These are phyloP conservation scores for Peromyscus melanophrys DNA, from an alignment of 2,797 vertebrate species.

Conservation along the genomic window DNA sequence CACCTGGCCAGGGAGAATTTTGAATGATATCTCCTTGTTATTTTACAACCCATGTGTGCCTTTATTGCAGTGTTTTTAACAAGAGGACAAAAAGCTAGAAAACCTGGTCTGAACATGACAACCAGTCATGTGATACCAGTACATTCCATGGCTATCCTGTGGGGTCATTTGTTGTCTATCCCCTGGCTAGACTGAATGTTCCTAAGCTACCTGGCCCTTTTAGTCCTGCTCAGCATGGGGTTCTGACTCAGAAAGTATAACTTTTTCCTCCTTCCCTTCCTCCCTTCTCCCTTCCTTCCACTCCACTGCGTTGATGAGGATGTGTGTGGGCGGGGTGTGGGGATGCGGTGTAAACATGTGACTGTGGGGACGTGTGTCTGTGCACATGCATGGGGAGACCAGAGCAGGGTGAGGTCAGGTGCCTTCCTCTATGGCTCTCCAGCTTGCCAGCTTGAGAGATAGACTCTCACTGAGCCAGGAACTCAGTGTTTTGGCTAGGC, in stretches of 20 bases:
- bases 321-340: not conserved
- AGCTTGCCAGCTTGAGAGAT: not conserved
- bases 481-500: not conserved
- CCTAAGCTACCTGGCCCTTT: not conserved
- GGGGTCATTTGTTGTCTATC: not conserved
- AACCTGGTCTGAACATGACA: not conserved
- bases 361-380: not conserved
- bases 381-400: not conserved
- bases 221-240: not conserved
- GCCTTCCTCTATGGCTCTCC: not conserved
- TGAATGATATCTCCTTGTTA: not conserved
- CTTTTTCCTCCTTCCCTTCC: not conserved
- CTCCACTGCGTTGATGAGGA: not conserved
- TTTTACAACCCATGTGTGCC: not conserved
- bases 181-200: not conserved
- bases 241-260: not conserved
- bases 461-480: not conserved
- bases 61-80: not conserved
- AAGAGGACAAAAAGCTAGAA: not conserved
- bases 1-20: not conserved
- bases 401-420: not conserved
- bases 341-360: not conserved
- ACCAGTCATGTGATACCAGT: not conserved
- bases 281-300: no score
- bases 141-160: rapidly evolving